Evolutionary conservation across 2,888 invertebrate genomes (phyloP), one percentile per base, ranked within the genome.

Genomic region (Nomada lathburiana): DNA sequence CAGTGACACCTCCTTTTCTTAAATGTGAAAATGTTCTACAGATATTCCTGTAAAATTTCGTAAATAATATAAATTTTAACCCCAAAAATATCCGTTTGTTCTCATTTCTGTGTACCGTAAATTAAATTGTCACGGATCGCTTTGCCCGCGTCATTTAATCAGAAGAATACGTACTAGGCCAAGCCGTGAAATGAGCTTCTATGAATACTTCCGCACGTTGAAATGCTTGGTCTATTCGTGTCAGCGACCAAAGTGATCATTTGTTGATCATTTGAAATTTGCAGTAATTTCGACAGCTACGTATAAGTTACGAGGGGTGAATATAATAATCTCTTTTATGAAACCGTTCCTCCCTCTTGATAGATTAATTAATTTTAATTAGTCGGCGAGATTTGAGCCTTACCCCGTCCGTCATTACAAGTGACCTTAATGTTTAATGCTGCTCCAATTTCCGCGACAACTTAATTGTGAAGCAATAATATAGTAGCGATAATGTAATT

Each of bases 341-440:
- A 11, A 26, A 52, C 47, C 2, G 16, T 16, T 29, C 20, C 29
- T 67, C 13, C 3, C 55, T 29, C 26, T 10, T 2, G 5, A 18
- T 47, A n/a, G 47, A 50, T 60, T 70, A 70, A 70, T 70, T 70
- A 70, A 70, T 60, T 70, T 70, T 70, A 70, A 70, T 60, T 70
- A 11, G 10, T 11, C 20, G 13, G 29, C 36, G 16, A 18, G 13
- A 50, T 50, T 60, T 29, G 3, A 36, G 36, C 20, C 16, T 10
- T 18, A 10, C 23, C 16, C 7, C 7, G 2, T 16, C 16, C 29
- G 13, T 47, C n/a, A n/a, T 59, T 29, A 47, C 26, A 26, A 65
- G 29, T n/a, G 57, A 69, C 26, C 23, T 26, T 18, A 16, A 42
- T 7, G 18, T 26, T 29, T 59, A 16, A 23, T 5, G n/a, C 9